Conservation (phyloP, 2,113 vertebrate genomes). For the Eclectus roratus region DNA sequence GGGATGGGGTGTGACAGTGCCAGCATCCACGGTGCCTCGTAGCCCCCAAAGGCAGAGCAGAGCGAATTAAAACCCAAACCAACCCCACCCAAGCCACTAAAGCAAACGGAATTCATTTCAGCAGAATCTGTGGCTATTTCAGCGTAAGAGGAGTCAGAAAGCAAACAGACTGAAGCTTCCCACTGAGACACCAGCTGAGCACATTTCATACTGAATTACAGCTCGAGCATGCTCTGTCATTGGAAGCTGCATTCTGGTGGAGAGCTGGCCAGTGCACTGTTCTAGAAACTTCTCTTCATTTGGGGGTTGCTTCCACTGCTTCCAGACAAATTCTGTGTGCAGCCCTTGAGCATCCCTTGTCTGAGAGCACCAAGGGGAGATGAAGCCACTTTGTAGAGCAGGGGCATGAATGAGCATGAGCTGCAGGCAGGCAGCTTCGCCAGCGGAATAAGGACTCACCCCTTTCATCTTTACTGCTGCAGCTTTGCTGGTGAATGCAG, state of each 20-base stretch:
- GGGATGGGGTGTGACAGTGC: background rate
- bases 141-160: background rate
- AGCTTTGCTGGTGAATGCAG: background rate
- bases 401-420: fast-evolving
- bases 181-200: background rate
- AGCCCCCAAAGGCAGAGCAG: background rate
- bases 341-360: background rate
- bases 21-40: background rate
- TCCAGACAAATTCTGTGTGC: background rate
- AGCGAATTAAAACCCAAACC: background rate
- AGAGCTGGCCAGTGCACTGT: background rate
- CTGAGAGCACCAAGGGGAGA: background rate
- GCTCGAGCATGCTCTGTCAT: background rate
- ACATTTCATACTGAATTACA: background rate
- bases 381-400: background rate
- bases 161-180: background rate
- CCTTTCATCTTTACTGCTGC: background rate
- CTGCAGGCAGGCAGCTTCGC: background rate
- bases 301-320: background rate
- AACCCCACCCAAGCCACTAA: background rate
- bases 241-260: background rate
- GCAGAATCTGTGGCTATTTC: background rate
- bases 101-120: background rate
- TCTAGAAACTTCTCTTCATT: background rate
- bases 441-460: background rate